Evolutionary conservation across 2,888 invertebrate genomes (phyloP), one percentile per base, ranked within the genome.

Genomic region (Drosophila robusta): DNA sequence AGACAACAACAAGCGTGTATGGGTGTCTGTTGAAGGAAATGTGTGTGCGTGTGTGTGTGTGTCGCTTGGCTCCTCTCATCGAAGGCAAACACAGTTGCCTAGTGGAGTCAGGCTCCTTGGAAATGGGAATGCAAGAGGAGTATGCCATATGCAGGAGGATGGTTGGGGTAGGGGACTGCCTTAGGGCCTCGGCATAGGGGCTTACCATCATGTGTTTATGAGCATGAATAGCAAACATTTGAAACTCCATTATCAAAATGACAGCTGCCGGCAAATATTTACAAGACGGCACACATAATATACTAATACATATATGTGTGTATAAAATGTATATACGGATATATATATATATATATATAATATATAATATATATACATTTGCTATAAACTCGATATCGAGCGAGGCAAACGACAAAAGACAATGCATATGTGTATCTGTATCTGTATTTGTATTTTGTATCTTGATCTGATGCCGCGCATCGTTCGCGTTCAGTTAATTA

Each of bases 211-310:
- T 74, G 66, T 80, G 69, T 64, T 80, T 75, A 67, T 77, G 68
- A 51, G 81, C 66, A 68, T 65, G 62, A 57, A 66, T 57, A 63
- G 68, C 77, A 83, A 75, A 79, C 72, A 79, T 82, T 82, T 69
- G 77, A 74, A 71, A 77, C 81, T 72, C 75, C 82, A 80, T 82
- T 80, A 79, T 79, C 78, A 75, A 77, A 79, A 82, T 80, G 79
- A 78, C 70, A 79, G 81, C 81, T 71, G 73, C 75, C 51, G 78
- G 75, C 75, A 80, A 81, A 81, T 78, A 79, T 79, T 81, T 74
- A 66, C 68, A 81, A 57, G 65, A 44, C 57, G 45, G 34, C 70
- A 70, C n/a, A n/a, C 61, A 66, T 63, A 65, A 63, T 56, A 65
- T 55, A 42, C 58, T 26, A 41, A 55, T 45, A 50, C 29, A 36